Evolutionary conservation across 2,797 vertebrate species (phyloP), one percentile per base, ranked within the genome.

Genomic region (Ctenopoma multispine): DNA sequence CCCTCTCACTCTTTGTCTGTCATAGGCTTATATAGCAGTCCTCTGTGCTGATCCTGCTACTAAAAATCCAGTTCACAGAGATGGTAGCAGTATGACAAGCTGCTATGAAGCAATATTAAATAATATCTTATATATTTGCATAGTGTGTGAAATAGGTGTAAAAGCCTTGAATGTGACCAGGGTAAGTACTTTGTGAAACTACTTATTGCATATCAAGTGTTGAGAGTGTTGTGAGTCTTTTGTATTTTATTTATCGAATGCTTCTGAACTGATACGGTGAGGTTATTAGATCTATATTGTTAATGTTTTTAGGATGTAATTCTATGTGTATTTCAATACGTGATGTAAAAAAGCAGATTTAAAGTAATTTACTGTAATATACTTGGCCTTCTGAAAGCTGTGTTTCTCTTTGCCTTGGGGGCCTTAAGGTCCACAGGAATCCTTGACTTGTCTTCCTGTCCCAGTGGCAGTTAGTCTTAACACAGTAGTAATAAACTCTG

Each of bases 401-500:
- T 57, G 41, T 64, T 75, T 68, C 56, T 72, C 60, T 78, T 80
- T 85, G 68, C 84, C 79, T 84, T 84, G 68, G 62, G 80, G 83
- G 68, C 83, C 83, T 84, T 67, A 66, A 84, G 84, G 85, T 86
- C 86, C 86, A 86, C 80, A 85, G 78, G 81, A 87, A 84, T 75
- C 80, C 80, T 81, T 67, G 73, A 83, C 81, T 81, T 77, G 76
- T 88, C 87, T 81, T 90, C 81, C 75, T 87, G 66, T 84, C 85
- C 77, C 21, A 15, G 79, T 80, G 80, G 81, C 87, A 73, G 88
- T 90, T 88, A 79, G 77, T 89, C 83, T 88, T 81, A 92, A 87
- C 90, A 92, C 91, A 85, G 92, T 92, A 92, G 92, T 93, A 88
- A 89, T 90, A 92, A 94, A 93, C 92, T 86, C 81, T 92, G 78